These are phyloP conservation scores for Pseudorectes ferrugineus DNA, from an alignment of 2,113 vertebrate genomes.

Conservation along the genomic window DNA sequence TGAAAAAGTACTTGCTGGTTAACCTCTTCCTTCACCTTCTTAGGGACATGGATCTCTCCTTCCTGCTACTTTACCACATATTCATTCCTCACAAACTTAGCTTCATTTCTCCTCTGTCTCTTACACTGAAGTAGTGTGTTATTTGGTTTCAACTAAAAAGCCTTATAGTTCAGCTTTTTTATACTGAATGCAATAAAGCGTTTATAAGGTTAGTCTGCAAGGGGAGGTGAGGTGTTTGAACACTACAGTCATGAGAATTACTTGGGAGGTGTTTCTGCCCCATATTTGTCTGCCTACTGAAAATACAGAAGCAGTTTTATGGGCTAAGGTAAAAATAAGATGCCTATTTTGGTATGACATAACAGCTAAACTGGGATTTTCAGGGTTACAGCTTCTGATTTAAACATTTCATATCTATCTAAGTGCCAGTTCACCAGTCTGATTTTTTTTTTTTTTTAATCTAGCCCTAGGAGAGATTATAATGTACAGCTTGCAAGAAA, in stretches of 20 bases:
- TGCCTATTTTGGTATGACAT: background rate
- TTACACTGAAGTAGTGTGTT: background rate
- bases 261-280: background rate
- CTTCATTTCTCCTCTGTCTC: background rate
- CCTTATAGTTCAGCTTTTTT: background rate
- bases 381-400: background rate
- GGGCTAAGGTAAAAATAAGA: background rate
- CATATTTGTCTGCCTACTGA: background rate
- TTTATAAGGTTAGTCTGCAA: background rate
- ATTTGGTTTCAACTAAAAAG: background rate
- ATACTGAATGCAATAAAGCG: background rate
- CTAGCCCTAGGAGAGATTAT: background rate
- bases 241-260: rapidly evolving
- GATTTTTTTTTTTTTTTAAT: background rate
- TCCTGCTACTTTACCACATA: background rate
- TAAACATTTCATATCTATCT: background rate
- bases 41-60: background rate
- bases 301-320: background rate
- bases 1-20: background rate
- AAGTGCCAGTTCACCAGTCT: background rate
- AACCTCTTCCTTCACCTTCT: background rate
- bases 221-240: background rate
- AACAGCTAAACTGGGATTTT: background rate
- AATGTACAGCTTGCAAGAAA: background rate
- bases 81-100: background rate